Evolutionary conservation across 1,140 invertebrate genomes (phyloP).

Genomic region (Alviniconcha marisindica): DNA sequence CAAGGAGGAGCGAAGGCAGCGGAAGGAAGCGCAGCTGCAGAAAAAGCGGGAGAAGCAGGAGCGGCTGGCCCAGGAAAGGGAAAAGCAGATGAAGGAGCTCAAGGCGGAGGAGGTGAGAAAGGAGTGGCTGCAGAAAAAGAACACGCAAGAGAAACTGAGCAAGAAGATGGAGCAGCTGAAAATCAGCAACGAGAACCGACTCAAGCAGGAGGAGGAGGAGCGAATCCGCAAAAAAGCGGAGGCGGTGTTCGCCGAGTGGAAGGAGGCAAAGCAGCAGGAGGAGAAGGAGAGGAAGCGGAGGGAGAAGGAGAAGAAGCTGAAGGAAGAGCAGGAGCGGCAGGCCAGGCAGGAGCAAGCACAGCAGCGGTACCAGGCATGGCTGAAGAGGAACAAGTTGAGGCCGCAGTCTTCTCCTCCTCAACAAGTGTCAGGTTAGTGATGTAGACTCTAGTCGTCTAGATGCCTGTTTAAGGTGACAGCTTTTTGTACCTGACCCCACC

Average conservation of each 20-base stretch:
- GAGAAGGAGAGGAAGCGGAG: constrained; percentile 53
- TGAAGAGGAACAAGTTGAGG: constrained; percentile 54
- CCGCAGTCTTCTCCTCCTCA: constrained; percentile 59
- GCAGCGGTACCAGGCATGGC: constrained; percentile 62
- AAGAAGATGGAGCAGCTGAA: constrained; percentile 57
- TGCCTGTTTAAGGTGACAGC: too few species aligned
- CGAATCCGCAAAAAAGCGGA: constrained; percentile 55
- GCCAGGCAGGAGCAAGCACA: constrained; percentile 57
- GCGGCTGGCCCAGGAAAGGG: constrained; percentile 51
- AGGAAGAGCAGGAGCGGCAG: constrained; percentile 51
- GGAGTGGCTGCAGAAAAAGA: constrained; percentile 63
- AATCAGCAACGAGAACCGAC: constrained; percentile 54
- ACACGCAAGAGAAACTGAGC: constrained; percentile 55
- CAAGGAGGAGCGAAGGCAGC: constrained; percentile 56
- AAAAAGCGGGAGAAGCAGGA: constrained; percentile 55
- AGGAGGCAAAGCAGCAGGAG: constrained; percentile 56
- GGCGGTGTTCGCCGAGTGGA: constrained; percentile 62
- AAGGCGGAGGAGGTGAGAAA: constrained; percentile 52
- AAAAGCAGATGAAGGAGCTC: constrained; percentile 53
- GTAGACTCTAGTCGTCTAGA: too few species aligned
- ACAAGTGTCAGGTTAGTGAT: too few species aligned
- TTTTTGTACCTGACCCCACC: too few species aligned
- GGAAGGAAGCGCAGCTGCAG: constrained; percentile 46
- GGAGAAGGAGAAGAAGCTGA: constrained; percentile 54
- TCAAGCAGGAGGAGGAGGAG: constrained; percentile 56